phyloP scores from a whole-genome alignment of 2,888 invertebrate species.

The Ennomos erosarius region DNA sequence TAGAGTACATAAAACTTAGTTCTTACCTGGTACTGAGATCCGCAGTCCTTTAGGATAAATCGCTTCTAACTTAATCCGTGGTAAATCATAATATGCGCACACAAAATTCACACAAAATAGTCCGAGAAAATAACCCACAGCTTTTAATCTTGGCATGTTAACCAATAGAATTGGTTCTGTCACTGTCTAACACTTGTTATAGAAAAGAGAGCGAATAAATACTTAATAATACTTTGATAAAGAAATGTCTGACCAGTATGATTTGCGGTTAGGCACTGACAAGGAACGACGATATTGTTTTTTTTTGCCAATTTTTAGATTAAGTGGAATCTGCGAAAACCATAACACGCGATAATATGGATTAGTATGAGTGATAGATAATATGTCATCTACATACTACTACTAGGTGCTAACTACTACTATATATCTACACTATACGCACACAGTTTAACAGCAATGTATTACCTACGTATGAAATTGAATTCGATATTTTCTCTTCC shows the following conservation, averaged over 20 bases:
- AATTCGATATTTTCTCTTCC: no score
- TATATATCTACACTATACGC: no score
- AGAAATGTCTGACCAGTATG: conserved; percentile 3
- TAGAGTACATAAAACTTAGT: no score
- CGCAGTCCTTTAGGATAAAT: conserved; percentile 85
- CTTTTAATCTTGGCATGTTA: conserved; percentile 16
- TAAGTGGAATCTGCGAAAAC: no score
- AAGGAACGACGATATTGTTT: conserved; percentile 4
- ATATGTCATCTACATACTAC: no score
- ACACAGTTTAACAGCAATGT: no score
- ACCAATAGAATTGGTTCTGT: conserved; percentile 5
- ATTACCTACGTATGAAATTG: no score
- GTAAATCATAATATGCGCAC: conserved; percentile 63
- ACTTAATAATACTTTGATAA: neutral
- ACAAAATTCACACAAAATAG: conserved; percentile 30
- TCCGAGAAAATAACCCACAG: conserved; percentile 1
- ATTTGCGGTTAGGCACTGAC: conserved; percentile 12
- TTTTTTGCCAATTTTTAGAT: no score
- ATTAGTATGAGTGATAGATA: no score
- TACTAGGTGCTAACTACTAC: no score
- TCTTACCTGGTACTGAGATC: conserved; percentile 86
- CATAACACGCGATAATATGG: no score
- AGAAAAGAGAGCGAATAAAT: conserved; percentile 23
- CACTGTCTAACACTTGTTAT: conserved; percentile 19
- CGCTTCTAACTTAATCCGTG: conserved; percentile 81